Evolutionary conservation across 2,113 vertebrate genomes (phyloP).

Genomic region (Gopherus evgoodei): DNA sequence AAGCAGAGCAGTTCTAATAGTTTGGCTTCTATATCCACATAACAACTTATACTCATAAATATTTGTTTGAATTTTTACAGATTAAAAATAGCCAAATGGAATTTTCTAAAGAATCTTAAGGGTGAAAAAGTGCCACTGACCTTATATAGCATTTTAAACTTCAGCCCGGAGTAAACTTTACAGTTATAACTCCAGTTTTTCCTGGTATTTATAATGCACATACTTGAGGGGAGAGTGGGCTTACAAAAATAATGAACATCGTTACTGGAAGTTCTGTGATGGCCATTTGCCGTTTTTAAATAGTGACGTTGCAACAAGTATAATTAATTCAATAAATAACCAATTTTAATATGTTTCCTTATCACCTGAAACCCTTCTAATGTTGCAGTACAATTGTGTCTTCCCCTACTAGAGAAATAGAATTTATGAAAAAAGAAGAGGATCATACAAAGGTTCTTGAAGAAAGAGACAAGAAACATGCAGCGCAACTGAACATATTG

Average conservation of each 20-base stretch:
- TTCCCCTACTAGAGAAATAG: constrained; percentile 83
- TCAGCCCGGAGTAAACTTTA: neutral
- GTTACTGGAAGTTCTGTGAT: neutral
- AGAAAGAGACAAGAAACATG: constrained; percentile 86
- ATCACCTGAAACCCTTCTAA: neutral
- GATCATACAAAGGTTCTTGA: constrained; percentile 84
- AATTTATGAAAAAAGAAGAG: constrained; percentile 91
- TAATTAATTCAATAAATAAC: neutral
- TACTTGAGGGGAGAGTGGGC: neutral
- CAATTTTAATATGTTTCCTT: neutral
- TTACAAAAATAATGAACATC: neutral
- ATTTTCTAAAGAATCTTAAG: neutral
- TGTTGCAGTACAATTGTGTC: constrained; percentile 2
- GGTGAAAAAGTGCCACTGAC: neutral
- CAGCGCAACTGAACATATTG: constrained; percentile 82
- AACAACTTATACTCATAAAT: neutral
- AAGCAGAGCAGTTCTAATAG: neutral
- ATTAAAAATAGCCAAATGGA: neutral
- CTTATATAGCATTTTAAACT: neutral
- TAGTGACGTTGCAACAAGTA: neutral
- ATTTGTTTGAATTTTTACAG: neutral
- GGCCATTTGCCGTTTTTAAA: neutral
- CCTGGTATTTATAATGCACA: neutral
- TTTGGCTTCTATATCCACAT: neutral
- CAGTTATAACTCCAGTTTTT: neutral